A percentile compares a stretch with the other conserved stretches of the same genome.
Evolutionary conservation across 2,113 vertebrate genomes (phyloP).

Genomic region (Ageneiosus marmoratus): DNA sequence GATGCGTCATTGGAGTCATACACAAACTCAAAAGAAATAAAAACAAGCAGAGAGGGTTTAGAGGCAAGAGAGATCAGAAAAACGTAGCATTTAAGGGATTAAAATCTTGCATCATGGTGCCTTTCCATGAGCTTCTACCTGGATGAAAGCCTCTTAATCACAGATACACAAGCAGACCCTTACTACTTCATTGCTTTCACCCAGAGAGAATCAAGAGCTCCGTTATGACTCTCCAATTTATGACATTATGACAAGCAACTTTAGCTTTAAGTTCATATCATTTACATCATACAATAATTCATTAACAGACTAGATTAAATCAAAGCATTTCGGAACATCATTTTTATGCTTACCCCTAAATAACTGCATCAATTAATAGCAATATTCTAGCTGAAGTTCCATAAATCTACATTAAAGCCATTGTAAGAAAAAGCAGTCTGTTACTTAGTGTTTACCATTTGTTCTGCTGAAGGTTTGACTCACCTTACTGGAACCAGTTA

Average conservation of each 20-base stretch:
- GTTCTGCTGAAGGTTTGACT: background rate
- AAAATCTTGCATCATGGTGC: background rate
- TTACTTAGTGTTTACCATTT: background rate
- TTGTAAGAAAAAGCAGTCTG: background rate
- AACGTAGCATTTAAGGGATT: background rate
- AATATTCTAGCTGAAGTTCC: background rate
- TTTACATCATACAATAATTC: background rate
- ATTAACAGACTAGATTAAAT: background rate
- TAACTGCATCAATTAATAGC: background rate
- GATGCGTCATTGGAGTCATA: background rate
- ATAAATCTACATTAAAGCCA: background rate
- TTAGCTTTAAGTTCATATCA: slow-evolving; percentile 2
- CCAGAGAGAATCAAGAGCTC: slow-evolving; percentile 14
- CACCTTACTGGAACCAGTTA: slow-evolving; percentile 81
- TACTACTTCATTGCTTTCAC: background rate
- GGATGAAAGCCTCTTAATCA: background rate
- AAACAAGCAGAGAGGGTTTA: background rate
- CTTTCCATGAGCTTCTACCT: background rate
- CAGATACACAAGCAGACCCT: background rate
- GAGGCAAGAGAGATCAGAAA: background rate
- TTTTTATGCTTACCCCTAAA: background rate
- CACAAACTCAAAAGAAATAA: background rate
- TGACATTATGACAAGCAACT: background rate
- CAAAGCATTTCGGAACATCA: background rate
- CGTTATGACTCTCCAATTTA: background rate